phyloP scores from a whole-genome alignment of 2,888 invertebrate genomes.

The Hirtodrosophila alboralis region DNA sequence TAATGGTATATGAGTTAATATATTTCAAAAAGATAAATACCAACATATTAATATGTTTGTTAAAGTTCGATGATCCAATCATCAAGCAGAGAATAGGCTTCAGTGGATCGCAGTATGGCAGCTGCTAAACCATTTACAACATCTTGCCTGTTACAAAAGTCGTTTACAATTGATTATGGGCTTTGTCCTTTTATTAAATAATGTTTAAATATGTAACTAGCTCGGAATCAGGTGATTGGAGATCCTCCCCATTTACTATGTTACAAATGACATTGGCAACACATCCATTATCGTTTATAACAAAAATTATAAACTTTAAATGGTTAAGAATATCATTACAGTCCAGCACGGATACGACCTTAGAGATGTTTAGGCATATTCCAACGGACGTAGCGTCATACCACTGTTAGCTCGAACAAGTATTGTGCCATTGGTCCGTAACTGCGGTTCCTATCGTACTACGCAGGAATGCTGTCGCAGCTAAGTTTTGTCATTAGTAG shows the following conservation, averaged over 20 bases:
- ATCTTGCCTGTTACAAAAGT: slow-evolving; percentile 30
- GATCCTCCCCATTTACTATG: slow-evolving; percentile 37
- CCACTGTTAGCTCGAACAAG: slow-evolving; percentile 53
- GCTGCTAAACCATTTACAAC: slow-evolving; percentile 19
- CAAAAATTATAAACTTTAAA: slow-evolving; percentile 39
- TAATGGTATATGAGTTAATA: too few relatives aligned
- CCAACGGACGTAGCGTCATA: slow-evolving; percentile 48
- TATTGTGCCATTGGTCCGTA: slow-evolving; percentile 56
- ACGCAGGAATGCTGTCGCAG: slow-evolving; percentile 85
- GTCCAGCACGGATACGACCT: slow-evolving; percentile 46
- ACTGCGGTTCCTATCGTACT: slow-evolving; percentile 86
- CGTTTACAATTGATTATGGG: slow-evolving; percentile 37
- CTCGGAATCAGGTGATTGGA: slow-evolving; percentile 23
- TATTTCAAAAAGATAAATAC: too few relatives aligned
- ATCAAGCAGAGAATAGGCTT: slow-evolving; percentile 11
- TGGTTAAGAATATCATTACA: slow-evolving; percentile 50
- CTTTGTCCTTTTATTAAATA: slow-evolving; percentile 26
- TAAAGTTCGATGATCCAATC: too few relatives aligned
- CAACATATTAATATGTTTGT: too few relatives aligned
- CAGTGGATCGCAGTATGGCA: slow-evolving; percentile 26
- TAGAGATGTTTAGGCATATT: slow-evolving; percentile 41
- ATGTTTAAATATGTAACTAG: slow-evolving; percentile 36
- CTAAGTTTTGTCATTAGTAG: slow-evolving; percentile 39
- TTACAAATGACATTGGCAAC: slow-evolving; percentile 40
- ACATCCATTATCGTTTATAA: slow-evolving; percentile 32